These are phyloP conservation scores for Drosophila dunni DNA, from an alignment of 1,140 invertebrate genomes.

Conservation along the genomic window DNA sequence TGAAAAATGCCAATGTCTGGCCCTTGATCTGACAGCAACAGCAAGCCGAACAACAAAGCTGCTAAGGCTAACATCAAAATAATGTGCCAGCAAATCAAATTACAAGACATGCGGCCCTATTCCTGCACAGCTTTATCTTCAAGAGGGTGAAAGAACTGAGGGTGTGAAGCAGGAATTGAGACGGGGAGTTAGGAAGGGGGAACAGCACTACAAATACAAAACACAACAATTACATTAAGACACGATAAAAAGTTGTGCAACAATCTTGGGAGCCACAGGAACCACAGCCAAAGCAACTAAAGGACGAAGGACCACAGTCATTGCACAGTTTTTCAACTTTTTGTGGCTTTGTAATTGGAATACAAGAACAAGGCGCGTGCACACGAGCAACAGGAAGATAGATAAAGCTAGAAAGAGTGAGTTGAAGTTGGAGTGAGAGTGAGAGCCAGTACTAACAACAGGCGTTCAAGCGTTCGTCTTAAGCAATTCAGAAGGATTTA, in stretches of 20 bases:
- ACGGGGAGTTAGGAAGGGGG: not conserved
- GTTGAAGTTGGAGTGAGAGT: slow-evolving; percentile 7
- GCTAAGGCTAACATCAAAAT: slow-evolving; percentile 69
- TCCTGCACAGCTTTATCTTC: slow-evolving; percentile 31
- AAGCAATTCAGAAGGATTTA: slow-evolving; percentile 83
- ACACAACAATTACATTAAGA: slow-evolving; percentile 84
- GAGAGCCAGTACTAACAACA: slow-evolving; percentile 35
- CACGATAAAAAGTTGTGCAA: slow-evolving; percentile 83
- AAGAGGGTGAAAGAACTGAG: slow-evolving; percentile 18
- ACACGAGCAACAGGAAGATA: slow-evolving; percentile 73
- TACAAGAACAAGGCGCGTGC: slow-evolving; percentile 59
- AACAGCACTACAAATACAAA: slow-evolving; percentile 50
- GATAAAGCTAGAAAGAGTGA: slow-evolving; percentile 38
- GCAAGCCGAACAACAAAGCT: slow-evolving; percentile 29
- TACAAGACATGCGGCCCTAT: slow-evolving; percentile 63
- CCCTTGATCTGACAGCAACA: slow-evolving; percentile 26
- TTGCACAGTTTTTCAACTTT: slow-evolving; percentile 83
- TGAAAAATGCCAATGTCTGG: slow-evolving; percentile 46
- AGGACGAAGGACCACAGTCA: slow-evolving; percentile 61
- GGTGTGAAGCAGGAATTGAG: not conserved
- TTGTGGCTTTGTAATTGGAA: slow-evolving; percentile 83
- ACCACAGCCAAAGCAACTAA: slow-evolving; percentile 26
- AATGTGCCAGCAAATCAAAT: slow-evolving; percentile 82
- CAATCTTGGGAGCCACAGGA: slow-evolving; percentile 54
- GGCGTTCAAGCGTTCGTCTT: slow-evolving; percentile 74